phyloP scores from a whole-genome alignment of 2,113 vertebrate genomes.

The Anhinga rufa region DNA sequence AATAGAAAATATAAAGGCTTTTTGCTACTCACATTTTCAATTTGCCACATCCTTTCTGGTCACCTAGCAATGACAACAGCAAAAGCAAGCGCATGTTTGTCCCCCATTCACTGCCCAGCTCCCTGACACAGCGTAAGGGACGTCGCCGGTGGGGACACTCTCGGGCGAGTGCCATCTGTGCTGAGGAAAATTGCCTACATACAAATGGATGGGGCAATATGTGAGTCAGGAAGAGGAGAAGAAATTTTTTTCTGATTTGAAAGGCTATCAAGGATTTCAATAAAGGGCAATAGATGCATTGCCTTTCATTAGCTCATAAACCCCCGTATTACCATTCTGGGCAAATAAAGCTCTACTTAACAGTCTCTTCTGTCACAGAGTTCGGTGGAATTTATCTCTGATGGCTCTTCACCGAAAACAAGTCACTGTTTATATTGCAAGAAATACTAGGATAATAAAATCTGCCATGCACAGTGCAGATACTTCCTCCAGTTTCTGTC shows the following conservation, averaged over 20 bases:
- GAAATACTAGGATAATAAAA: constrained; percentile 16
- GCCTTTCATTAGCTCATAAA: constrained; percentile 16
- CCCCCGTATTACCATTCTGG: neutral
- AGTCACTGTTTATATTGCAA: neutral
- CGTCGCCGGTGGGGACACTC: neutral
- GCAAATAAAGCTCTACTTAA: neutral
- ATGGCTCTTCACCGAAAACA: neutral
- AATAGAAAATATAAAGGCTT: neutral
- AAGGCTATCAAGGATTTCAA: constrained; percentile 3
- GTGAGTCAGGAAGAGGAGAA: neutral
- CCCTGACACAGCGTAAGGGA: neutral
- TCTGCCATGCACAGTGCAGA: neutral
- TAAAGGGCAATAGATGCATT: neutral
- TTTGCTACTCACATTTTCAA: neutral
- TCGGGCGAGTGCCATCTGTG: neutral
- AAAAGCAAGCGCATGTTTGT: neutral
- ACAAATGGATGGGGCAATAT: neutral
- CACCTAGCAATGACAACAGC: neutral
- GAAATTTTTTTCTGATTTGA: neutral
- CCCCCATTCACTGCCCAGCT: neutral
- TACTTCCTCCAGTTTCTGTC: neutral
- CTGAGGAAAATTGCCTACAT: neutral
- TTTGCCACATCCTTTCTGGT: neutral
- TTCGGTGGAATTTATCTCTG: neutral
- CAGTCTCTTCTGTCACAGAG: neutral